These are phyloP conservation scores for Mus minutoides DNA, from an alignment of 2,797 vertebrate species.

Conservation along the genomic window DNA sequence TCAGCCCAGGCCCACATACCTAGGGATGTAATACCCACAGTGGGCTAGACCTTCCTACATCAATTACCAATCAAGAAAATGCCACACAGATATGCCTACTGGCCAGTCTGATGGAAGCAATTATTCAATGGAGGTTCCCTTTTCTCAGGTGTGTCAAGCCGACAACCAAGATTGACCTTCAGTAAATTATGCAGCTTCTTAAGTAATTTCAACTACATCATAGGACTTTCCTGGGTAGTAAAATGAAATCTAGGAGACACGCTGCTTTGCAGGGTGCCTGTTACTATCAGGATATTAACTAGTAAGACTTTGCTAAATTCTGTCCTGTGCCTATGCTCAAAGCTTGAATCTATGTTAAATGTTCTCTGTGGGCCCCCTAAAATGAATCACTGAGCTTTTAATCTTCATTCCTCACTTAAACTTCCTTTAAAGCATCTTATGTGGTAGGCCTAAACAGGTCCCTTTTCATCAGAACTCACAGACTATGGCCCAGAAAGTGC, in stretches of 20 bases:
- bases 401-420: background rate
- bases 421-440: background rate
- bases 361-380: background rate
- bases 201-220: conserved; percentile 23
- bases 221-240: background rate
- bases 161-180: background rate
- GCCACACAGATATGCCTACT: background rate
- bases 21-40: background rate
- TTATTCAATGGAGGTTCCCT: background rate
- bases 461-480: background rate
- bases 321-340: background rate
- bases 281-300: conserved; percentile 1
- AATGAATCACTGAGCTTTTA: conserved; percentile 32
- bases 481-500: background rate
- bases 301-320: conserved; percentile 34
- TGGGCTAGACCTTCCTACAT: background rate
- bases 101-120: background rate
- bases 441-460: background rate
- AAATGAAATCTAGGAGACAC: background rate
- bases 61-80: background rate
- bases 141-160: background rate
- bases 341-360: conserved; percentile 22
- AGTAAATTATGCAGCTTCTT: conserved; percentile 41
- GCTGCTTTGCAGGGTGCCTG: background rate
- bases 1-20: background rate